These are phyloP conservation scores for Boleophthalmus pectinirostris DNA, from an alignment of 2,113 vertebrate species.

Conservation along the genomic window DNA sequence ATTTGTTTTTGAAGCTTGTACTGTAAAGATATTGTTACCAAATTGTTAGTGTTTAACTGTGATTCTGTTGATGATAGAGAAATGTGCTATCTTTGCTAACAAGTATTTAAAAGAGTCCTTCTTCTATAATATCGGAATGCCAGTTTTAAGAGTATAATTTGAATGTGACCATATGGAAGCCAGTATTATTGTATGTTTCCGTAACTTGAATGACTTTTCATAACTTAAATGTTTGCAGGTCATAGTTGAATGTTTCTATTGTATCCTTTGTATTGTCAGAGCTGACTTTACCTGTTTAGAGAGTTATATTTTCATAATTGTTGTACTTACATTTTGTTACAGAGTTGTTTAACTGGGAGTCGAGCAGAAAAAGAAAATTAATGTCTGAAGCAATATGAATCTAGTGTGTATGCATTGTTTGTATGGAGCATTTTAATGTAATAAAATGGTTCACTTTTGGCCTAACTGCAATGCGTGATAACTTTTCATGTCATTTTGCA, in stretches of 20 bases:
- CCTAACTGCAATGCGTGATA: constrained; percentile 46
- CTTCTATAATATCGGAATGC: constrained; percentile 79
- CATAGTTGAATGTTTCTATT: constrained; percentile 99
- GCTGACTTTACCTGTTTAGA: constrained; percentile 92
- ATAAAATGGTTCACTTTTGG: constrained; percentile 82
- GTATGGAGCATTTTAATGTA: constrained; percentile 90
- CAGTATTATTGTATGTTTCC: constrained; percentile 87
- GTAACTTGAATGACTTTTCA: constrained; percentile 98
- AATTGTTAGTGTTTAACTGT: constrained; percentile 74
- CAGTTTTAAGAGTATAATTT: constrained; percentile 81
- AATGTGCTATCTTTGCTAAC: constrained; percentile 74
- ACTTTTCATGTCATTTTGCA: constrained; percentile 15
- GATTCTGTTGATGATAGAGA: constrained; percentile 70
- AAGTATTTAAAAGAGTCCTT: constrained; percentile 63
- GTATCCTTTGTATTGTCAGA: constrained; percentile 99
- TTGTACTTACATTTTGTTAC: constrained; percentile 99
- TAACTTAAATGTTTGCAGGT: constrained; percentile 95
- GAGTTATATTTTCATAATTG: constrained; percentile 99
- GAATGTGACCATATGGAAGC: constrained; percentile 88
- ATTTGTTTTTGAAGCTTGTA: constrained; percentile 66
- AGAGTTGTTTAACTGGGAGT: constrained; percentile 95
- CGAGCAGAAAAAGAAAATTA: constrained; percentile 73
- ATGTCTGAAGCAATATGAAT: constrained; percentile 93
- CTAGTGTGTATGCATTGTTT: constrained; percentile 99
- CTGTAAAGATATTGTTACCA: constrained; percentile 73